These are phyloP conservation scores for Eupithecia pulchellata DNA, from an alignment of 2,888 invertebrate species.

Conservation along the genomic window DNA sequence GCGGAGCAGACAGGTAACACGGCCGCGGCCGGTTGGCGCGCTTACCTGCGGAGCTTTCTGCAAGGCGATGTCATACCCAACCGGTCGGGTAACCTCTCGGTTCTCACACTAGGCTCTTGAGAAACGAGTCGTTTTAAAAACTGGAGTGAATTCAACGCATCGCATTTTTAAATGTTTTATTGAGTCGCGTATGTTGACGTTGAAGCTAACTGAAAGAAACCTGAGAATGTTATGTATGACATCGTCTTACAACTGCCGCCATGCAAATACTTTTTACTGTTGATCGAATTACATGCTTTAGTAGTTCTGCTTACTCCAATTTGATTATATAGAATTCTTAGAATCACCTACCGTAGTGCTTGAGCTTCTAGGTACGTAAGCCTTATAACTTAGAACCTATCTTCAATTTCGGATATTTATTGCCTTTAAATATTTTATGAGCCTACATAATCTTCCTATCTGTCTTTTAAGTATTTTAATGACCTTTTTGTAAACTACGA, in stretches of 20 bases:
- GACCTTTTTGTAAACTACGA: constrained; percentile 2
- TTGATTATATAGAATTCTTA: constrained; percentile 32
- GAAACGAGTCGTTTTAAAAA: constrained; percentile 83
- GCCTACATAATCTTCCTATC: not conserved
- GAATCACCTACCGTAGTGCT: constrained; percentile 9
- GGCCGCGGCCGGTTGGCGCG: constrained; percentile 63
- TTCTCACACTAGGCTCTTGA: constrained; percentile 83
- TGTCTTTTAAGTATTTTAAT: not conserved
- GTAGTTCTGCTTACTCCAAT: constrained; percentile 41
- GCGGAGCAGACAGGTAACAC: constrained; percentile 69
- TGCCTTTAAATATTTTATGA: not conserved
- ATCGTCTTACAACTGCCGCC: constrained; percentile 51
- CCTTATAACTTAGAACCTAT: not conserved
- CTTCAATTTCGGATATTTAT: not conserved
- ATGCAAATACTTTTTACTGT: constrained; percentile 44
- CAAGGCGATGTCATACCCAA: constrained; percentile 54
- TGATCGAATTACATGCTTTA: constrained; percentile 42
- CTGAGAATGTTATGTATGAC: constrained; percentile 57
- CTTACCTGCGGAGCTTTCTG: constrained; percentile 63
- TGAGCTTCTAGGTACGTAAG: not conserved
- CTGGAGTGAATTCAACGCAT: constrained; percentile 82
- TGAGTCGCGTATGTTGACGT: constrained; percentile 69
- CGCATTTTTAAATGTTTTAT: constrained; percentile 80
- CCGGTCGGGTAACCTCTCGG: constrained; percentile 72
- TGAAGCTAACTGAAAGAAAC: constrained; percentile 46